Evolutionary conservation across 2,113 vertebrate genomes (phyloP).

Genomic region (Hemichromis elongatus): DNA sequence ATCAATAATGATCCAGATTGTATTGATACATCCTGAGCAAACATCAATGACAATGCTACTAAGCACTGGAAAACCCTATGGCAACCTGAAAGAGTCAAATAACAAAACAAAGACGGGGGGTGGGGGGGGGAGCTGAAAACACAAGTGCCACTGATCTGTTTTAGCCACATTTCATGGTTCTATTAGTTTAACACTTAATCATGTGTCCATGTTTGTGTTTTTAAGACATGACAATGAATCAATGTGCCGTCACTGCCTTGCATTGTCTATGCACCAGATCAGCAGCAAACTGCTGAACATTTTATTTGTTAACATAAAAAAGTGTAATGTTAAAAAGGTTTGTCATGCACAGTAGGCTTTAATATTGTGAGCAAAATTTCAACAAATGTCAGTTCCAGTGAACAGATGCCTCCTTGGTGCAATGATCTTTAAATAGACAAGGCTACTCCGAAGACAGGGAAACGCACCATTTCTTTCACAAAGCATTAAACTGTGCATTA

Average conservation of each 20-base stretch:
- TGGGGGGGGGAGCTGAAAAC: neutral
- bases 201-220: neutral
- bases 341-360: neutral
- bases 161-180: neutral
- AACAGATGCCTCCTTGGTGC: neutral
- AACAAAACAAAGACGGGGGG: neutral
- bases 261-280: neutral
- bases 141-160: neutral
- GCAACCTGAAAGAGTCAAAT: neutral
- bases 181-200: neutral
- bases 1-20: neutral
- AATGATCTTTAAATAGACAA: neutral
- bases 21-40: neutral
- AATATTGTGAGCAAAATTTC: neutral
- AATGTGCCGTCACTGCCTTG: neutral
- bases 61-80: too few relatives aligned
- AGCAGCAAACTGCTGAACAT: neutral
- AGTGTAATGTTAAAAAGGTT: neutral
- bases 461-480: neutral
- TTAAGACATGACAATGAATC: neutral
- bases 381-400: neutral
- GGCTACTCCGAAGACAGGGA: neutral
- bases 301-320: neutral
- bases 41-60: neutral
- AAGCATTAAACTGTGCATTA: neutral